Base-by-base conservation (phyloP, 2,888 invertebrate genomes). In the Tubulanus polymorphus region DNA sequence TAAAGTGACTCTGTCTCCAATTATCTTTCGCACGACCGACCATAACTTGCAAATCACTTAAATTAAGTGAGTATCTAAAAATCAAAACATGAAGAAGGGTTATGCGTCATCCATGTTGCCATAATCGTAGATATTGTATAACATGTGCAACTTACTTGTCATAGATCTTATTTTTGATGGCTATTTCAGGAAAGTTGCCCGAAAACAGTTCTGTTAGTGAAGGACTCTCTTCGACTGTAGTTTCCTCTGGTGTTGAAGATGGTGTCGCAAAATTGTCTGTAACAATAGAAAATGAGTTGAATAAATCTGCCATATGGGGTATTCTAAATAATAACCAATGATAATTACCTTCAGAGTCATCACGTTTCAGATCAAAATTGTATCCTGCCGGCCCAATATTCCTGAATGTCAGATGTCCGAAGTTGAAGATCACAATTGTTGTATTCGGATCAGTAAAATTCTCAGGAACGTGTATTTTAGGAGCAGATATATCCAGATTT, bases 401-500 rank as follows among this genome's bases (percentile, higher is more conserved):
- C 47, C 69, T 64, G 56, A 89, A 81, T 65, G 88, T 87, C 63
- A 96, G 84, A 61, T 90, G 85, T 15, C 96, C 96, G 75, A 96
- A 90, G 82, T 95, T 95, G 53, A 93, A 85, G 48, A 95, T 88
- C 51, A 93, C 78, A 57, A 78, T 63, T 2, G 69, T 69, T 0
- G 79, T 74, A 53, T 76, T 73, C 18, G 66, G 61, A 54, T 78
- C 75, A 2, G 63, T 59, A 53, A 81, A 76, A 55, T 73, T 74
- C 63, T 93, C 92, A 37, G 92, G 90, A 62, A 94, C 84, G 67
- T 94, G 85, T 63, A 96, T 90, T 77, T 93, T 92, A 0, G 95
- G 95, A 1, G 95, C 94, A 3, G 90, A 90, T 62, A 96, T 90
- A 78, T 95, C 92, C 65, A 95, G 83, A 73, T 91, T 88, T 60